These are phyloP conservation scores for Ctenomys sociabilis DNA, from an alignment of 2,113 vertebrate genomes.

Conservation along the genomic window DNA sequence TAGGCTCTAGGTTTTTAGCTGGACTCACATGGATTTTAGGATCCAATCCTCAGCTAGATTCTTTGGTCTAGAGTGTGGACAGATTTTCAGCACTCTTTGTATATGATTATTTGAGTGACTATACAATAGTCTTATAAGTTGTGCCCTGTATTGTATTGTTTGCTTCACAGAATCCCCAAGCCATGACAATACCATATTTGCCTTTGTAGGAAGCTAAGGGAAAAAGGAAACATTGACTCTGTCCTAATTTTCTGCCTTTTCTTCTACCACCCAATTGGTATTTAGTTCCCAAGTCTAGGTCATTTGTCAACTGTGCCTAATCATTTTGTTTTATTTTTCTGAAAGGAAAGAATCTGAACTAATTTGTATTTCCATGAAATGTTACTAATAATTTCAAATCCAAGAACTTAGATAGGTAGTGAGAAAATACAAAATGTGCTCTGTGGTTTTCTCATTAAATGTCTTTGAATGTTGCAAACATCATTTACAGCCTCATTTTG, in stretches of 20 bases:
- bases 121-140: no score
- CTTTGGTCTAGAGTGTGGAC: no score
- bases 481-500: slow-evolving; percentile 46
- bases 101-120: no score
- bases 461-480: slow-evolving; percentile 10
- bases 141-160: no score
- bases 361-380: slow-evolving; percentile 61
- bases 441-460: slow-evolving; percentile 63
- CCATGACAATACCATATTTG: background rate
- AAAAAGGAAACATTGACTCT: slow-evolving; percentile 46
- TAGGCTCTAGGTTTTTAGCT: no score
- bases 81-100: no score
- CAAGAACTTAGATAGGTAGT: slow-evolving; percentile 36
- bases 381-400: slow-evolving; percentile 68
- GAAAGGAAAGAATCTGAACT: background rate
- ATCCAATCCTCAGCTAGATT: no score
- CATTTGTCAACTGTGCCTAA: slow-evolving; percentile 10
- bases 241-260: slow-evolving; percentile 31
- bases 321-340: slow-evolving; percentile 50
- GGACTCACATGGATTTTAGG: no score
- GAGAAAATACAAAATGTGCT: slow-evolving; percentile 45
- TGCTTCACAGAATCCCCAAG: no score
- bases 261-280: background rate
- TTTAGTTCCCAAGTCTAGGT: background rate
- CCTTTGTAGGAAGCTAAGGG: background rate